Percentiles rank a stretch among this genome's conserved stretches.
Conservation (phyloP, 2,113 vertebrate genomes). For the Erinaceus europaeus region DNA sequence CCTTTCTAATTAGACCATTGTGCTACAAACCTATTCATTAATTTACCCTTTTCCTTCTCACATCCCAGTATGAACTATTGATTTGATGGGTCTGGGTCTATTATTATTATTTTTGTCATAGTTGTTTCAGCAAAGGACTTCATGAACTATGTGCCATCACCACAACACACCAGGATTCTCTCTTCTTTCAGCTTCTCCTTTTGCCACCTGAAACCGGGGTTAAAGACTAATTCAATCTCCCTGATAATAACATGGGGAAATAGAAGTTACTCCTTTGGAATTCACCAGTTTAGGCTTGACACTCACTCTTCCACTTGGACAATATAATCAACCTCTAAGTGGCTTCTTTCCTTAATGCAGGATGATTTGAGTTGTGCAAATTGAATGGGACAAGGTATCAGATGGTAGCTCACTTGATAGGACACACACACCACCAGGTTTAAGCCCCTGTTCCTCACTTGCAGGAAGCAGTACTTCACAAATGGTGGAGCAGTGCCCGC, state of each 20-base stretch:
- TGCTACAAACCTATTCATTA: background rate
- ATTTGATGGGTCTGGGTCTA: background rate
- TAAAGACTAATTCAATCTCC: background rate
- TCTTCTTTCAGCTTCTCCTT: background rate
- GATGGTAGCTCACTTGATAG: too few relatives aligned
- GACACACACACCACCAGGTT: too few relatives aligned
- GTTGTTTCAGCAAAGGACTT: slow-evolving; percentile 8
- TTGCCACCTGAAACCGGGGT: background rate
- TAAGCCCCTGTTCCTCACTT: too few relatives aligned
- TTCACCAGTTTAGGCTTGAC: background rate
- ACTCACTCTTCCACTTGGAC: background rate
- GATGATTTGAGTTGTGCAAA: background rate
- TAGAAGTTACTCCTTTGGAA: background rate
- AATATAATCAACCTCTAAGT: background rate
- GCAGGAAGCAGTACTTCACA: too few relatives aligned
- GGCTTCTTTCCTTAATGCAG: background rate
- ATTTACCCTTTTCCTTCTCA: background rate
- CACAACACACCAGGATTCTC: background rate
- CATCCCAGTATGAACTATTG: background rate
- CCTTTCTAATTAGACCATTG: background rate
- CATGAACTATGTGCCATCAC: background rate
- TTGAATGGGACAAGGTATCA: background rate
- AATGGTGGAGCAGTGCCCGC: too few relatives aligned
- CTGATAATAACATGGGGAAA: background rate
- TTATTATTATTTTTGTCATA: too few relatives aligned